phyloP scores from a whole-genome alignment of 2,888 invertebrate genomes.

The Periphyllus acericola region DNA sequence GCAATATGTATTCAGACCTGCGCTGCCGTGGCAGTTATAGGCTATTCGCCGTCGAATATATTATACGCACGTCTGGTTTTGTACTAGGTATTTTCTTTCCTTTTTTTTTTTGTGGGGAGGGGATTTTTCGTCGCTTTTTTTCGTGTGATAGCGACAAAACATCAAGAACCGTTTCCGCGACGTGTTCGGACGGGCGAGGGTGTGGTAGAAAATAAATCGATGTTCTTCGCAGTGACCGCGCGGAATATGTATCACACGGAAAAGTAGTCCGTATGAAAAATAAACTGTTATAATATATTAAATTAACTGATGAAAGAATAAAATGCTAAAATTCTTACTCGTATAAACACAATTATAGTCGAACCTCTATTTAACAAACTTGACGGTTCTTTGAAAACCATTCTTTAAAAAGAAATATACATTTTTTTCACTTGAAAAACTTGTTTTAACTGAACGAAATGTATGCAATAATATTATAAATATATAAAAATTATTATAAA shows the following conservation, averaged over 20 bases:
- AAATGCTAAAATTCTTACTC: too few relatives aligned
- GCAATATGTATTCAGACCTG: slow-evolving; percentile 16
- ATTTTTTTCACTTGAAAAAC: too few relatives aligned
- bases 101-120: background rate
- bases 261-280: too few relatives aligned
- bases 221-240: background rate
- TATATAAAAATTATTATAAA: too few relatives aligned
- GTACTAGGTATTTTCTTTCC: background rate
- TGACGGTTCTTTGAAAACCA: too few relatives aligned
- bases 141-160: background rate
- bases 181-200: background rate
- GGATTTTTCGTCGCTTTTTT: background rate
- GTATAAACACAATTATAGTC: too few relatives aligned
- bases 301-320: too few relatives aligned
- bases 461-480: too few relatives aligned
- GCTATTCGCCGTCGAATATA: background rate
- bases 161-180: background rate
- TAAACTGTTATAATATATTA: too few relatives aligned
- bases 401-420: too few relatives aligned
- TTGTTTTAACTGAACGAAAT: too few relatives aligned
- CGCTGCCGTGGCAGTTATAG: background rate
- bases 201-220: slow-evolving; percentile 39
- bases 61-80: background rate
- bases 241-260: background rate
- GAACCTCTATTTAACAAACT: too few relatives aligned